Base-by-base conservation (phyloP, 2,888 invertebrate species). In the Eupithecia subfuscata region DNA sequence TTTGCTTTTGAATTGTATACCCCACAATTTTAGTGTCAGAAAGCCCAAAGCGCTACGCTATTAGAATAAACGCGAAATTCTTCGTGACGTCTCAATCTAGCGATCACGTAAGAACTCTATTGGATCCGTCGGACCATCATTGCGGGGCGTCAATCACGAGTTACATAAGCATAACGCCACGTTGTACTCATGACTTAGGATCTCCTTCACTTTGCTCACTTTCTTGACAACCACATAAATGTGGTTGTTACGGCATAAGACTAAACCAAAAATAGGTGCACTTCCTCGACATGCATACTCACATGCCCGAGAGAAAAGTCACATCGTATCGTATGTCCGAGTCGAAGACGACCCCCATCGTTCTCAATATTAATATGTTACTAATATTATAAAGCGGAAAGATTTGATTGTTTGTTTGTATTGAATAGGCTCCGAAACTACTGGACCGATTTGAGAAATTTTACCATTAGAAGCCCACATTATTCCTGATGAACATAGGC, bases 101-200 rank as follows among this genome's bases (percentile, higher is more conserved):
- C 88, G 91, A 92, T 91, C 91, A 89, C 88, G 87, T 87, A 89
- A 91, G 90, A 88, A 86, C 86, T 87, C 86, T 81, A 90, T 91
- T 89, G 87, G 90, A 89, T 88, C 85, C 84, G 84, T 37, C 85
- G 90, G 87, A 85, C 84, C 88, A 89, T 86, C 83, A 85, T 90
- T 90, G 90, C 89, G 88, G 86, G 85, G 86, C 90, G 91, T 93
- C 94, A 92, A 92, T 93, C 92, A 92, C 84, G 77, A 77, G 82
- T 93, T 92, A 84, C 89, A 89, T 89, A 91, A 92, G 84, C 89
- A 89, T 89, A 91, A 91, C 82, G 69, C 63, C 71, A 60, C 71
- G 64, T 34, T 69, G 11, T 67, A 72, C 43, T 52, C 16, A 40
- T 48, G 60, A 37, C 52, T 52, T 56, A 2, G 9, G n/a, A 52